phyloP scores from a whole-genome alignment of 2,113 vertebrate genomes.

The Raja brachyura region DNA sequence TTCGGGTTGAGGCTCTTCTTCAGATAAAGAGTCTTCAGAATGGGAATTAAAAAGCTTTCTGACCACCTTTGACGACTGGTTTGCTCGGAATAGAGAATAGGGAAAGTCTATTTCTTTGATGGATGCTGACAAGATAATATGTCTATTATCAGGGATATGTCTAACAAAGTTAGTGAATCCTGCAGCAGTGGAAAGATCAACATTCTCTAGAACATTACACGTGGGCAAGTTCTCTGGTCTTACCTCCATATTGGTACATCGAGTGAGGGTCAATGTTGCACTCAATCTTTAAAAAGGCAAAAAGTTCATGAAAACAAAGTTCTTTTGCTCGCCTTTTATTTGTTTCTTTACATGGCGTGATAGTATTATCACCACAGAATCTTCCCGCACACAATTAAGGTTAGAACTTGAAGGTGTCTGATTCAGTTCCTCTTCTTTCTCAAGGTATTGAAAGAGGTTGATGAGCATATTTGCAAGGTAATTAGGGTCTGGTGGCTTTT shows the following conservation, averaged over 20 bases:
- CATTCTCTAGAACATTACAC: neutral
- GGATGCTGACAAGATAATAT: neutral
- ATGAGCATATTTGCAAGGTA: neutral
- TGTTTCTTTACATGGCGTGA: neutral
- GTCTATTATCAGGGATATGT: neutral
- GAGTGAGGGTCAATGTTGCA: neutral
- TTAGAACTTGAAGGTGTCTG: neutral
- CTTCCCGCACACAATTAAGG: too few species aligned
- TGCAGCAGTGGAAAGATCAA: neutral
- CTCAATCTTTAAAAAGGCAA: neutral
- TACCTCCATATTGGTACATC: neutral
- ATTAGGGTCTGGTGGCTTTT: neutral
- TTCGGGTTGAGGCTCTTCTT: too few species aligned
- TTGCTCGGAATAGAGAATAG: neutral
- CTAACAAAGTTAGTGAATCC: neutral
- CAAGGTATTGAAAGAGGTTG: neutral
- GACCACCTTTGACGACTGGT: neutral
- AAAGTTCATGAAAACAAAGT: neutral
- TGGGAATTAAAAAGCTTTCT: neutral
- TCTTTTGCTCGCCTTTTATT: neutral
- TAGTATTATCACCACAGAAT: neutral
- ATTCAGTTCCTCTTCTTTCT: neutral
- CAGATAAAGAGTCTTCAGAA: too few species aligned
- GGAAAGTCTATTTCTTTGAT: neutral
- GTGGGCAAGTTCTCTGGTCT: neutral